A percentile compares a stretch with the other conserved stretches of the same genome.
phyloP scores from a whole-genome alignment of 2,888 invertebrate genomes.

The Caenorhabditis afra region DNA sequence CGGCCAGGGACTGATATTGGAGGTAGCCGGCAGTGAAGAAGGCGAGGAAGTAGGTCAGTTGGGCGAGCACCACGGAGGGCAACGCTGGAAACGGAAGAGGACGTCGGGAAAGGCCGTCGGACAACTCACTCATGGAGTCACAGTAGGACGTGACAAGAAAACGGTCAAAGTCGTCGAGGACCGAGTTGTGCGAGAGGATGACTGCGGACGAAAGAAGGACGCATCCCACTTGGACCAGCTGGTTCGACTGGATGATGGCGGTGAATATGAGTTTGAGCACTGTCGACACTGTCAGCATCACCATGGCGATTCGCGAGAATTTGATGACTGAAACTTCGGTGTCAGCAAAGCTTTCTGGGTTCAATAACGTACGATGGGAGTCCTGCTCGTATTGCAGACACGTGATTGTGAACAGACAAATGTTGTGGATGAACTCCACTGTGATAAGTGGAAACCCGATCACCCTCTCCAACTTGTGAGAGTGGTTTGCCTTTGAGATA shows the following conservation, averaged over 20 bases:
- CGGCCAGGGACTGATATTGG: conserved; percentile 32
- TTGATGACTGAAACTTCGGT: conserved; percentile 42
- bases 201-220: conserved; percentile 29
- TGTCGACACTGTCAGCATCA: conserved; percentile 43
- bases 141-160: conserved; percentile 35
- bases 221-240: conserved; percentile 37
- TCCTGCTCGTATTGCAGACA: conserved; percentile 55
- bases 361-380: conserved; percentile 31
- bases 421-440: conserved; percentile 41
- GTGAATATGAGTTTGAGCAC: conserved; percentile 49
- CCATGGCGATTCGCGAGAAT: conserved; percentile 32
- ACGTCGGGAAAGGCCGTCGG: background rate
- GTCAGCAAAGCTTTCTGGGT: too few species aligned
- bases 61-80: conserved; percentile 31
- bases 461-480: conserved; percentile 18
- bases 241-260: conserved; percentile 36
- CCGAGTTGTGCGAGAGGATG: conserved; percentile 47
- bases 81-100: conserved; percentile 27
- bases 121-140: conserved; percentile 54
- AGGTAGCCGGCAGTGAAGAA: conserved; percentile 40
- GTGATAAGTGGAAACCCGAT: conserved; percentile 46
- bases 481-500: conserved; percentile 26
- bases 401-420: conserved; percentile 27
- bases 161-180: conserved; percentile 39
- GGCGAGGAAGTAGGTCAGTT: conserved; percentile 41